Conservation (phyloP, 2,113 vertebrate species). For the Psittacula cyanocephala region DNA sequence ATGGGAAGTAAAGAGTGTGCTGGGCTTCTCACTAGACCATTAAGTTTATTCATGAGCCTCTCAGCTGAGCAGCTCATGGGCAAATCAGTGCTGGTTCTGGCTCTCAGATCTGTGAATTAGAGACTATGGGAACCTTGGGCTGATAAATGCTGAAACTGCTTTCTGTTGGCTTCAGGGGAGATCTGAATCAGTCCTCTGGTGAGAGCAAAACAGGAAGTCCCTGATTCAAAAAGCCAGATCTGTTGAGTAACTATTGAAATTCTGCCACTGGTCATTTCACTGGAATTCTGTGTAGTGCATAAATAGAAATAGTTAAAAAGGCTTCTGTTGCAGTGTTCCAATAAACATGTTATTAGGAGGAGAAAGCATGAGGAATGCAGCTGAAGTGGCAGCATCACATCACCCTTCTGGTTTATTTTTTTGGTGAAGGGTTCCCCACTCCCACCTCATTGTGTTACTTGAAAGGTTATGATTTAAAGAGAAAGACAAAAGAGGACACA, state of each 20-base stretch:
- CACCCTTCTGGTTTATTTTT: not conserved
- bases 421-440: not conserved
- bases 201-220: constrained; percentile 65
- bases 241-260: constrained; percentile 43
- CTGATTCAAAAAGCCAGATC: constrained; percentile 46
- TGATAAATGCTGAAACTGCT: not conserved
- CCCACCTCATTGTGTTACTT: not conserved
- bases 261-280: constrained; percentile 7
- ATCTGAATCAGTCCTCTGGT: not conserved
- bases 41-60: not conserved
- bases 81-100: not conserved
- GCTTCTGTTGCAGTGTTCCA: constrained; percentile 6
- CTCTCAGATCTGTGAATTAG: constrained; percentile 17
- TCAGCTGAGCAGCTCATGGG: constrained; percentile 2
- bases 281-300: not conserved
- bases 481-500: too few species aligned
- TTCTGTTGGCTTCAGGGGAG: not conserved
- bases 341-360: constrained; percentile 4
- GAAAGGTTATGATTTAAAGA: not conserved
- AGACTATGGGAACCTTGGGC: not conserved
- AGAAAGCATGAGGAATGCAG: not conserved
- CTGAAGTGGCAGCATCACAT: not conserved
- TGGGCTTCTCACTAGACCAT: not conserved
- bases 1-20: not conserved
- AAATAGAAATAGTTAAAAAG: constrained; percentile 60